phyloP scores from a whole-genome alignment of 2,888 invertebrate genomes.

The Caenorhabditis afra region DNA sequence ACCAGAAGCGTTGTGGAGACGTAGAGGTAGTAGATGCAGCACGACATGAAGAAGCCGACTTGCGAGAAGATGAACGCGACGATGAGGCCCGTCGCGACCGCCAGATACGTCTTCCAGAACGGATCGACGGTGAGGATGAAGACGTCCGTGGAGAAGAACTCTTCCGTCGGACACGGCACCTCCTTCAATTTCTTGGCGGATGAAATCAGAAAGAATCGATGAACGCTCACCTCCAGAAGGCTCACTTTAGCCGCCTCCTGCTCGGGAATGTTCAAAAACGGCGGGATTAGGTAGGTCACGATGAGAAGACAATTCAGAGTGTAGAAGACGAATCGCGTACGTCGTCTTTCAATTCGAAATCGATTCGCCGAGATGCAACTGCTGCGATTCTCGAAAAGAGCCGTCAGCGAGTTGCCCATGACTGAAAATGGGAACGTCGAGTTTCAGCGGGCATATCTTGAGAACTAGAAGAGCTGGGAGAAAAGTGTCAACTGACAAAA shows the following conservation, averaged over 20 bases:
- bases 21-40: slow-evolving; percentile 33
- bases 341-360: slow-evolving; percentile 17
- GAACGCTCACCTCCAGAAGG: slow-evolving; percentile 9
- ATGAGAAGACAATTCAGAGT: background rate
- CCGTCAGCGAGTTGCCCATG: slow-evolving; percentile 28
- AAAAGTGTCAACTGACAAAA: no score
- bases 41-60: slow-evolving; percentile 5
- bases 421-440: slow-evolving; percentile 19
- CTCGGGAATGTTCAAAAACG: slow-evolving; percentile 29
- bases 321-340: slow-evolving; percentile 11
- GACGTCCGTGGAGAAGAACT: slow-evolving; percentile 39
- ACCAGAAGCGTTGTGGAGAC: slow-evolving; percentile 22
- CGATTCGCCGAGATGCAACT: slow-evolving; percentile 31
- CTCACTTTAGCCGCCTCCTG: slow-evolving; percentile 25
- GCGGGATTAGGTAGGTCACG: slow-evolving; percentile 12
- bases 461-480: no score
- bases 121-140: slow-evolving; percentile 22
- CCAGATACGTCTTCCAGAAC: slow-evolving; percentile 30
- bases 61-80: slow-evolving; percentile 7
- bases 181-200: no score
- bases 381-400: slow-evolving; percentile 43
- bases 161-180: slow-evolving; percentile 42
- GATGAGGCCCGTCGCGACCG: slow-evolving; percentile 5
- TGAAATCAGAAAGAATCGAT: no score
- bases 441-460: no score